phyloP scores from a whole-genome alignment of 2,113 vertebrate species.

The Mastomys natalensis region DNA sequence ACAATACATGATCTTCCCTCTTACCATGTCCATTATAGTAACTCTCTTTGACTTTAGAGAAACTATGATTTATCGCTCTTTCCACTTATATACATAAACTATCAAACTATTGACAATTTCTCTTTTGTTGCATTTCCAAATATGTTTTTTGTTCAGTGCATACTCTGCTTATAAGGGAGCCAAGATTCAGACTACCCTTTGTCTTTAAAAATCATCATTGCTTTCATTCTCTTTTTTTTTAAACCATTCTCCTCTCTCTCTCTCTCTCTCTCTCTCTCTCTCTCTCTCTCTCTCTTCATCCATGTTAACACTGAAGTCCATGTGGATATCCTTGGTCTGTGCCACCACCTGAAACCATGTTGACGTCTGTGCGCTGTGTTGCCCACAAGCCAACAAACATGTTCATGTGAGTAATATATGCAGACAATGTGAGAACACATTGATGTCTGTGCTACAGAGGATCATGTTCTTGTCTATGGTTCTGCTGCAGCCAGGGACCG shows the following conservation, averaged over 20 bases:
- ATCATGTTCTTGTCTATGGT: neutral
- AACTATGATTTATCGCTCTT: neutral
- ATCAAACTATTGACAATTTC: neutral
- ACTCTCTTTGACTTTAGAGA: neutral
- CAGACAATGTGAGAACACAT: too few species aligned
- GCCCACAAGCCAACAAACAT: too few species aligned
- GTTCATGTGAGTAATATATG: too few species aligned
- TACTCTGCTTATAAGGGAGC: neutral
- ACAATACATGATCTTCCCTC: too few species aligned
- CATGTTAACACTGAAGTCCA: too few species aligned
- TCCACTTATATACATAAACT: neutral
- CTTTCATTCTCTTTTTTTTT: neutral
- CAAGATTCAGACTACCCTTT: neutral
- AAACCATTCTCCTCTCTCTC: too few species aligned
- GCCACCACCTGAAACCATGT: too few species aligned
- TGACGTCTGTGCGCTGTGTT: too few species aligned
- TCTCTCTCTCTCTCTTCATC: too few species aligned
- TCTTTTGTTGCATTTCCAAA: neutral
- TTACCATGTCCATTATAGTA: too few species aligned
- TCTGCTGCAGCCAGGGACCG: fast-evolving
- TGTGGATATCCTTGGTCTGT: too few species aligned
- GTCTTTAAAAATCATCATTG: neutral
- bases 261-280: too few species aligned
- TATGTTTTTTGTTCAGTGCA: neutral
- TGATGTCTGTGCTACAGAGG: neutral